phyloP scores from a whole-genome alignment of 2,113 vertebrate species.

The Pelmatolapia mariae region DNA sequence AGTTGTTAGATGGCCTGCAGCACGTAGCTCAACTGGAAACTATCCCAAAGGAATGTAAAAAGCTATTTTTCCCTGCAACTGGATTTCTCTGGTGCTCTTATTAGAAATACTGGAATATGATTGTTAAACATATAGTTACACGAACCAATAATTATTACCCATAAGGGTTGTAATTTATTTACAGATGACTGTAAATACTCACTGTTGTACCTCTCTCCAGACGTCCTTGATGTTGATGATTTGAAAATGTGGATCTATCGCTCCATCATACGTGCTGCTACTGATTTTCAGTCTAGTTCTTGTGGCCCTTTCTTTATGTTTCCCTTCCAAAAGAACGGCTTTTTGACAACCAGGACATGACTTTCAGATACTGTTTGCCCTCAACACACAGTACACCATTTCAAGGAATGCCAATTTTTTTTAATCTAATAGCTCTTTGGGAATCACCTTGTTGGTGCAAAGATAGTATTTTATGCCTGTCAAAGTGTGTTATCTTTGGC shows the following conservation, averaged over 20 bases:
- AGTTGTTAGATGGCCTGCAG: background rate
- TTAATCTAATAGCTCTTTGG: background rate
- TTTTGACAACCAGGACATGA: background rate
- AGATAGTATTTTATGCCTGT: background rate
- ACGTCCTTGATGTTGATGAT: background rate
- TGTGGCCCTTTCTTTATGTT: background rate
- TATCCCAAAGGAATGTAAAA: background rate
- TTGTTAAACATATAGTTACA: background rate
- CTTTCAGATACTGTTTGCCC: background rate
- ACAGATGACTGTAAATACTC: background rate
- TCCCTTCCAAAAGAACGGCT: accelerated
- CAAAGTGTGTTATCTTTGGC: background rate
- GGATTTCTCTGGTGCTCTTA: background rate
- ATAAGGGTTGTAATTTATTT: background rate
- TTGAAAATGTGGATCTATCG: background rate
- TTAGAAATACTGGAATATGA: background rate
- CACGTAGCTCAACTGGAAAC: background rate
- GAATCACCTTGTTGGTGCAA: background rate
- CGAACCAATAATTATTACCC: accelerated
- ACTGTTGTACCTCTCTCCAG: accelerated
- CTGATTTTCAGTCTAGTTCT: background rate
- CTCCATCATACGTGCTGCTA: accelerated
- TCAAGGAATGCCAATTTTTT: accelerated
- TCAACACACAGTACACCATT: background rate
- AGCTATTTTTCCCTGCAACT: background rate